These are phyloP conservation scores for Columbina picui DNA, from an alignment of 2,113 vertebrate genomes.

Conservation along the genomic window DNA sequence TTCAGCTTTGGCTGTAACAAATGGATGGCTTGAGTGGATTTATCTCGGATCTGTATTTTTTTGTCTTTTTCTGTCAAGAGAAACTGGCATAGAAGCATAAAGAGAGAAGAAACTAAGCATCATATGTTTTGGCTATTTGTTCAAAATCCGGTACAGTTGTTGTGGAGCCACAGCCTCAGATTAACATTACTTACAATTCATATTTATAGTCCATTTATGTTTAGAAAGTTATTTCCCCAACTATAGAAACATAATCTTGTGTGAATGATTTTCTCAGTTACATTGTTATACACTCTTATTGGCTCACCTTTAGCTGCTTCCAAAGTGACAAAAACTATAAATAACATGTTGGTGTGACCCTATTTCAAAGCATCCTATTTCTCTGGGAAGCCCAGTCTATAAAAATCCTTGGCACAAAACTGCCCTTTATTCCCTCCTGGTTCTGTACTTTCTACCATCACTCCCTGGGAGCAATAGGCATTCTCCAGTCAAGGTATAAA, in stretches of 20 bases:
- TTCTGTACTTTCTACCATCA: fast-evolving
- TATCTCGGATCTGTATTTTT: not conserved
- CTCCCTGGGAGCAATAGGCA: not conserved
- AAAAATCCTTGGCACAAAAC: not conserved
- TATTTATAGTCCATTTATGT: not conserved
- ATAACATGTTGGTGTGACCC: not conserved
- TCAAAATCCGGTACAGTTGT: not conserved
- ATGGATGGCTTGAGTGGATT: not conserved
- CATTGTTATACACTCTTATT: not conserved
- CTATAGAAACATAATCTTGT: not conserved
- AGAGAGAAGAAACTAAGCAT: not conserved
- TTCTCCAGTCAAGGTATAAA: not conserved
- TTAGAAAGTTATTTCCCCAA: not conserved
- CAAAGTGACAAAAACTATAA: not conserved
- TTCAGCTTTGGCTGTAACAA: not conserved
- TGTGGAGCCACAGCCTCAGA: not conserved
- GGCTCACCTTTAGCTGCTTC: not conserved
- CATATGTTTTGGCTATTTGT: not conserved
- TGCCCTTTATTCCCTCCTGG: not conserved
- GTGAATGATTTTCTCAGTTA: not conserved
- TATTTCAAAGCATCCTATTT: not conserved
- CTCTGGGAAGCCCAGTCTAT: not conserved
- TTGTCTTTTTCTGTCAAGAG: not conserved
- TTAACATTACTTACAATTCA: not conserved
- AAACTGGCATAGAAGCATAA: not conserved